Conservation (phyloP, 2,888 invertebrate species). For the Hipparchia semele region DNA sequence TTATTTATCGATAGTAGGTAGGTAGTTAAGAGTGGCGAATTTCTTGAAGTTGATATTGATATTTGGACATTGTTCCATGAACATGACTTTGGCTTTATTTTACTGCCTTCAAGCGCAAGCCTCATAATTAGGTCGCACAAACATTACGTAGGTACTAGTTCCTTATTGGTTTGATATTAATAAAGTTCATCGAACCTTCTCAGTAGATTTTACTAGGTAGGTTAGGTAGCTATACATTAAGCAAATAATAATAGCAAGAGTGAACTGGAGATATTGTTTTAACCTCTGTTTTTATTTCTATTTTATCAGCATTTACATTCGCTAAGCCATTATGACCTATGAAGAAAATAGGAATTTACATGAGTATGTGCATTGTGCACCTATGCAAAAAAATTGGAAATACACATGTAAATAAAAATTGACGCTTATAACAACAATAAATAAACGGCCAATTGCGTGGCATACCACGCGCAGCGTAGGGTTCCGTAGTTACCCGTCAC, state of each 20-base stretch:
- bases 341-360: no score
- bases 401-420: background rate
- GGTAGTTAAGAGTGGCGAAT: background rate
- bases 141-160: background rate
- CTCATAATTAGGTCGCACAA: constrained; percentile 6
- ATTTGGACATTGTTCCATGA: background rate
- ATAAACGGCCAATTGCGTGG: background rate
- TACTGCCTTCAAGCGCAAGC: background rate
- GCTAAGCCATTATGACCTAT: background rate
- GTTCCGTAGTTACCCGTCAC: no score
- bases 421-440: background rate
- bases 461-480: no score
- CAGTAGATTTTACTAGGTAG: background rate
- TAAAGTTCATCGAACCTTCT: constrained; percentile 3
- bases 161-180: background rate
- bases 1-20: background rate
- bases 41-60: background rate
- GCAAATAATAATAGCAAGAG: background rate
- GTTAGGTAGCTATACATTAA: background rate
- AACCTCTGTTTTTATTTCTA: constrained; percentile 1
- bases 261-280: background rate
- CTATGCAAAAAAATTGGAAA: background rate
- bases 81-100: background rate
- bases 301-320: background rate
- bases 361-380: no score